Base-by-base conservation (phyloP, 2,113 vertebrate genomes). In the Empidonax alnorum region DNA sequence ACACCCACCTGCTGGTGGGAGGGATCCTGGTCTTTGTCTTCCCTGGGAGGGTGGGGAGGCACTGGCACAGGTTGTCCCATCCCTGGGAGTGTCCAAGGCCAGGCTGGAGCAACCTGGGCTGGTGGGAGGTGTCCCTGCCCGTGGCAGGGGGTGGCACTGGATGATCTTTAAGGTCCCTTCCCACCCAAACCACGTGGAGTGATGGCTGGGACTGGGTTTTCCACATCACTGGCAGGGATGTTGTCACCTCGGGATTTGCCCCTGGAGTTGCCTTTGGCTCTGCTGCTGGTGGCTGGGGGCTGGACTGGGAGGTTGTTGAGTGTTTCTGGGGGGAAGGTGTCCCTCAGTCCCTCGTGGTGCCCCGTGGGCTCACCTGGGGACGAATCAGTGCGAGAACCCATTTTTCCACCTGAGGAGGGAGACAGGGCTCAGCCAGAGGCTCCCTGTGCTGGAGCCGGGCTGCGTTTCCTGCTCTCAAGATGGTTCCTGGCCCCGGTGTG, bases 141-240 rank as follows among this genome's bases (percentile, higher is more conserved):
- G 9, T 31, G 62, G 71, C 69, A 19, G 37, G 37, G 61, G 6
- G 15, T 56, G 82, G 44, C 19, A 9, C 23, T 3, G 69, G 28
- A 0, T 5, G 71, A 24, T 12, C 9, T 75, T 14, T 37, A 3
- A 18, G 17, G 37, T 35, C 81, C 55, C 39, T 35, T 18, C 58
- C 81, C 4, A 2, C 21, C 69, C 50, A 10, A 2, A 1, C 24
- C 81, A 3, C 12, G 9, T 16, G 85, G 20, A 2, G 28, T 1
- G 20, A 1, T 31, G 69, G 37, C 37, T 44, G 27, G 35, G 69
- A 13, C 28, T 11, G 63, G 7, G 8, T 33, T 21, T 37, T 25
- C 41, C 50, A 14, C 2, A 0, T 12, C 3, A 0, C 25, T 16
- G 4, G 25, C 0, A 9, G 53, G 44, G 63, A 12, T 28, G n/a